These are phyloP conservation scores for Antheraea mylitta DNA, from an alignment of 1,140 invertebrate genomes.

Conservation along the genomic window DNA sequence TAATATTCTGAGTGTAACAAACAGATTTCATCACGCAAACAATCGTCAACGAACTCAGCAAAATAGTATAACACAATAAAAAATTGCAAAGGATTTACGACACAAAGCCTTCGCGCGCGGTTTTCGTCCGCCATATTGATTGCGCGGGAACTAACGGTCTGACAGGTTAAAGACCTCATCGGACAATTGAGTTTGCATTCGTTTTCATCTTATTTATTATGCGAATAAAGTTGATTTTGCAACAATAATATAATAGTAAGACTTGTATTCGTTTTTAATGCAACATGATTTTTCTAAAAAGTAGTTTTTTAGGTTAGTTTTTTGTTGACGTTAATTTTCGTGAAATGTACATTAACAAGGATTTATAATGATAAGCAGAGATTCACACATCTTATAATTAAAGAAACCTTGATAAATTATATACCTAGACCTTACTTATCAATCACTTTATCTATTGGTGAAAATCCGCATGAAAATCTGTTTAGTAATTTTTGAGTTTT, in stretches of 20 bases:
- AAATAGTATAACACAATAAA: neutral
- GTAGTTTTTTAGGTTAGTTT: neutral
- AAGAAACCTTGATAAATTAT: no score
- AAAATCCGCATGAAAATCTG: no score
- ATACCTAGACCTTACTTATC: no score
- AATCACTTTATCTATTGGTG: no score
- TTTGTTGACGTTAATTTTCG: neutral
- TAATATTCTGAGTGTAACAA: neutral
- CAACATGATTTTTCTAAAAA: constrained; percentile 1
- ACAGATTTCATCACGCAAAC: constrained; percentile 2
- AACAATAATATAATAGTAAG: neutral
- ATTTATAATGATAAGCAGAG: neutral
- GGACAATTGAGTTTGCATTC: constrained; percentile 5
- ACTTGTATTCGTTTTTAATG: neutral
- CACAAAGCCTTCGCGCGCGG: constrained; percentile 2
- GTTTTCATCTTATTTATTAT: neutral
- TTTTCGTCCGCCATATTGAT: constrained; percentile 13
- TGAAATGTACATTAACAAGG: neutral
- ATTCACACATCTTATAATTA: no score
- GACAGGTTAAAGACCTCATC: constrained; percentile 7
- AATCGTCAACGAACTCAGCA: neutral
- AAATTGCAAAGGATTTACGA: constrained; percentile 7
- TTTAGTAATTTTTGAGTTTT: no score
- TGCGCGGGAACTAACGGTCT: constrained; percentile 13
- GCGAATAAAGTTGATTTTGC: constrained; percentile 6